Conservation (phyloP, 2,888 invertebrate species). For the Acronicta leporina region DNA sequence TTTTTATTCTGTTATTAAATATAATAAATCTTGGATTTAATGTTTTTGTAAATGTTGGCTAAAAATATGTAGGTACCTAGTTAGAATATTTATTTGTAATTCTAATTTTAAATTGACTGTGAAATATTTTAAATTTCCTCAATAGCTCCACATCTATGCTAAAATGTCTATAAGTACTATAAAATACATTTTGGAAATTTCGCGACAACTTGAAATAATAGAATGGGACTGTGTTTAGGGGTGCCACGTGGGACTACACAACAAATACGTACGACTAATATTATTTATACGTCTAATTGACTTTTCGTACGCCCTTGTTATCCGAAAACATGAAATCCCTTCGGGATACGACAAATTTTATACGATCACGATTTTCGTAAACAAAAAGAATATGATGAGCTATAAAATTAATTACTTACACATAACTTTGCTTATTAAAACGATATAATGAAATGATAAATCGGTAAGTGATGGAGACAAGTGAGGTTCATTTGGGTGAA, state of each 20-base stretch:
- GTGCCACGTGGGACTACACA: conserved; percentile 28
- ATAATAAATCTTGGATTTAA: too few species aligned
- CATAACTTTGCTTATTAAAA: conserved; percentile 17
- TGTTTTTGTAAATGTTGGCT: background rate
- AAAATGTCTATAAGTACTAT: background rate
- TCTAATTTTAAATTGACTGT: conserved; percentile 17
- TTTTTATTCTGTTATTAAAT: background rate
- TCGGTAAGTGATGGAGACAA: conserved; percentile 32
- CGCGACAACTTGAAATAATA: too few species aligned
- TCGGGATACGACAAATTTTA: conserved; percentile 19
- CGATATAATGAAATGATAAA: conserved; percentile 32
- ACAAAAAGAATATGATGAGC: conserved; percentile 29
- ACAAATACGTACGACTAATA: conserved; percentile 33
- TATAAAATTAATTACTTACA: conserved; percentile 27
- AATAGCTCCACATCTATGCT: background rate
- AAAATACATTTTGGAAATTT: too few species aligned
- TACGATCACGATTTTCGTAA: conserved; percentile 30
- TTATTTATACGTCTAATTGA: conserved; percentile 41
- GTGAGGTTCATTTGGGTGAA: conserved; percentile 47
- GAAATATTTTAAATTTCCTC: background rate
- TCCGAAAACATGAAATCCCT: conserved; percentile 37
- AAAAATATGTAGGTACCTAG: too few species aligned
- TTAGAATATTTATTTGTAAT: conserved; percentile 11
- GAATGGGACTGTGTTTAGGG: conserved; percentile 17
- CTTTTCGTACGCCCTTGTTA: conserved; percentile 33